phyloP scores from a whole-genome alignment of 1,140 invertebrate species.

The Ceratina calcarata region DNA sequence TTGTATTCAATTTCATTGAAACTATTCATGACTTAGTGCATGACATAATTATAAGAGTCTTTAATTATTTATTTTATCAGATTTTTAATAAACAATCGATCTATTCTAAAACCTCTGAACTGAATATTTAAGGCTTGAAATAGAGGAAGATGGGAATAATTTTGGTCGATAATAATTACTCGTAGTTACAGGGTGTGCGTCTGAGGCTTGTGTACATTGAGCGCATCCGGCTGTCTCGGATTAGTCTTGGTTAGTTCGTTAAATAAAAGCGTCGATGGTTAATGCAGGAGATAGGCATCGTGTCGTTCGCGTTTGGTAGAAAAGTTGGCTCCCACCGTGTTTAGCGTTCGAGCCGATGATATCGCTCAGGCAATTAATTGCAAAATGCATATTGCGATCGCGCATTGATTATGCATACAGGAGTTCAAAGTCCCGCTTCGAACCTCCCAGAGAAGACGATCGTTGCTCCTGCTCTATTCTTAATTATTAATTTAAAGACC shows the following conservation, averaged over 20 bases:
- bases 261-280: constrained; percentile 6
- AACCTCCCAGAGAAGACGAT: not conserved
- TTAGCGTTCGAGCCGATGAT: not conserved
- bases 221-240: not conserved
- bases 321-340: not conserved
- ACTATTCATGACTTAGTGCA: too few relatives aligned
- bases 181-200: too few relatives aligned
- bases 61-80: too few relatives aligned
- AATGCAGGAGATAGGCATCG: not conserved
- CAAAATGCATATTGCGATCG: not conserved
- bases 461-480: not conserved
- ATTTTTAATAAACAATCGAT: too few relatives aligned
- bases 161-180: constrained; percentile 4
- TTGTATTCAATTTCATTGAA: too few relatives aligned
- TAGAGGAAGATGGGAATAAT: not conserved
- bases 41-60: too few relatives aligned
- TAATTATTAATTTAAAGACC: too few relatives aligned
- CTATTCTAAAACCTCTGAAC: not conserved
- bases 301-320: not conserved
- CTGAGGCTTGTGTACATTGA: not conserved
- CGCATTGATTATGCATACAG: not conserved
- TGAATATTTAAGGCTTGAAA: not conserved
- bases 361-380: constrained; percentile 10
- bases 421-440: constrained; percentile 21
- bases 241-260: constrained; percentile 5